Evolutionary conservation across 2,797 vertebrate species (phyloP).

Genomic region (Rhinichthys osculus): DNA sequence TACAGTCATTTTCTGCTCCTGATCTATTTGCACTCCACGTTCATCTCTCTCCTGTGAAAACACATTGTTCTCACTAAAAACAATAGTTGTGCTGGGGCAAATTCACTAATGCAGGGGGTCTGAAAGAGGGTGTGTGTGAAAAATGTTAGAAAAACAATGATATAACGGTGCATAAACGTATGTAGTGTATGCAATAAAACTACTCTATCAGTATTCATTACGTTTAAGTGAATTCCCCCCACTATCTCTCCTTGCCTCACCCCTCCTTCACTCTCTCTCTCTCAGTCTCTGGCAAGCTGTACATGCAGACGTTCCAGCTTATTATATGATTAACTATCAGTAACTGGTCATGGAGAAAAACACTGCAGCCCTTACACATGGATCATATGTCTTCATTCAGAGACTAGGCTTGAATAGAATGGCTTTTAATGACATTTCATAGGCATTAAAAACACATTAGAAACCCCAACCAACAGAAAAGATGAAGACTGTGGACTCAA

Average conservation of each 20-base stretch:
- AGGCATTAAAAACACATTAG: conserved; percentile 34
- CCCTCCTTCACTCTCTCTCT: neutral
- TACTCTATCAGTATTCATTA: neutral
- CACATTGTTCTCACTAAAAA: neutral
- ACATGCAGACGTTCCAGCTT: conserved; percentile 17
- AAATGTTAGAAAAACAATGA: too few species aligned
- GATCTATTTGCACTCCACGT: neutral
- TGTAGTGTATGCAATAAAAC: neutral
- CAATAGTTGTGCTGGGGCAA: neutral
- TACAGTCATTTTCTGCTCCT: conserved; percentile 12
- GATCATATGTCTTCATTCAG: conserved; percentile 19
- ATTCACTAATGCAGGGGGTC: neutral
- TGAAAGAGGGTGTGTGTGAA: neutral
- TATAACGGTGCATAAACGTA: neutral
- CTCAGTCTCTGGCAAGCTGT: conserved; percentile 48
- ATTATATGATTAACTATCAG: conserved; percentile 26
- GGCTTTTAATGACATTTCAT: conserved; percentile 31
- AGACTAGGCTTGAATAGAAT: neutral
- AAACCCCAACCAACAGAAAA: conserved; percentile 12
- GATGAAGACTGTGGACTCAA: neutral
- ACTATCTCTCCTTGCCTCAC: neutral
- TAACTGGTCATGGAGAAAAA: conserved; percentile 2
- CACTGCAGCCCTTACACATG: conserved; percentile 4
- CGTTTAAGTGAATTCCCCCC: neutral
- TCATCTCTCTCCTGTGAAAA: neutral